Evolutionary conservation across 2,797 vertebrate species (phyloP), one percentile per base, ranked within the genome.

Genomic region (Eremophila alpestris): DNA sequence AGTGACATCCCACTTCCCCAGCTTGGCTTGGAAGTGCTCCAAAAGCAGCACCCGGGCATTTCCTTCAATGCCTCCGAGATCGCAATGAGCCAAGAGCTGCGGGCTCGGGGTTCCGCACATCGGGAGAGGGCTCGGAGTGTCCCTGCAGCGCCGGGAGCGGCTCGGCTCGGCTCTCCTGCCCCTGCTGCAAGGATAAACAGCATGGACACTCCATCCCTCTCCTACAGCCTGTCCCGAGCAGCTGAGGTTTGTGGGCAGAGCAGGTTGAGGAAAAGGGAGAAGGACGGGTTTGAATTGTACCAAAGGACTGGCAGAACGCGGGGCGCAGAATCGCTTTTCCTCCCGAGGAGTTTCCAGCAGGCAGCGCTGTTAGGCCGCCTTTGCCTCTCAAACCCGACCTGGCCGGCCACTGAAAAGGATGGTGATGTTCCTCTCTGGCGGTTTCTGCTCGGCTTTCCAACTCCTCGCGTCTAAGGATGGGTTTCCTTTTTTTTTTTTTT

Each of bases 101-200:
- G 1, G 20, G 34, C 19, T 9, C 2, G 7, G 11, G 5, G 7
- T 10, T 8, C 13, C 41, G 2, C 29, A 2, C 10, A 0, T 7
- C 11, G 1, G 10, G 19, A 40, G 27, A 21, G 30, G 32, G 11
- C 51, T 40, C 4, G 0, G 16, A 5, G 16, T 1, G 13, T 6
- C 17, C 21, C 14, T 7, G 83, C 32, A 9, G 12, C 3, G 3
- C 63, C 1, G 2, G 20, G 14, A 32, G 22, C 55, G 4, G 30
- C 43, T 46, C 45, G 3, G 36, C 3, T 5, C 52, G 5, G 4
- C 20, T 45, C 27, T 49, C 16, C 40, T 23, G 1, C 11, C 38
- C 3, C 14, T 1, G 1, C 23, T 46, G 4, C 2, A 3, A 32
- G 8, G 9, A 20, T 16, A 3, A 11, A 11, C 12, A 3, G 29